Conservation (phyloP, 2,113 vertebrate genomes). For the Macrotis lagotis region DNA sequence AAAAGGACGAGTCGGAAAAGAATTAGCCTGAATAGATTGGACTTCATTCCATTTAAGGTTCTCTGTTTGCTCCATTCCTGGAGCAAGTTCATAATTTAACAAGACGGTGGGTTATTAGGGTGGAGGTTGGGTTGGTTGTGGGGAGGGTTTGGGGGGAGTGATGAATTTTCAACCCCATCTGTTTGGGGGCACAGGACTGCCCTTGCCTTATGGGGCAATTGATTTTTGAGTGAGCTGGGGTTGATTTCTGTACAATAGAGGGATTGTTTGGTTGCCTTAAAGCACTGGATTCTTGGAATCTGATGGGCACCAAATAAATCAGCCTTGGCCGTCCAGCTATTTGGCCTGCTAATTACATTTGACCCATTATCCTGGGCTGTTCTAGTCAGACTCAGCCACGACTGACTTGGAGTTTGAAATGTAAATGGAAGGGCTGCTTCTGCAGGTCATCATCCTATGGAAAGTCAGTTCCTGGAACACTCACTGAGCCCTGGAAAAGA, state of each 20-base stretch:
- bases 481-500: constrained; percentile 76
- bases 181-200: constrained; percentile 76
- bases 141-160: not conserved
- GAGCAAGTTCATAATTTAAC: constrained; percentile 81
- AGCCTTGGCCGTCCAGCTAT: constrained; percentile 61
- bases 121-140: not conserved
- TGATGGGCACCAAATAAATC: constrained; percentile 81
- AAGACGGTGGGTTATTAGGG: constrained; percentile 66
- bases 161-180: constrained; percentile 73
- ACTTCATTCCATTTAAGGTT: constrained; percentile 80
- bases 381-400: constrained; percentile 76
- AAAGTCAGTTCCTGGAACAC: constrained; percentile 75
- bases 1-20: constrained; percentile 70
- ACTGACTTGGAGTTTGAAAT: constrained; percentile 80
- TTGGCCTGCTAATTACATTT: constrained; percentile 80
- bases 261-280: constrained; percentile 78
- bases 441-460: constrained; percentile 66
- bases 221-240: constrained; percentile 77
- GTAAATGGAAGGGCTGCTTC: constrained; percentile 69
- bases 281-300: constrained; percentile 80
- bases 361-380: constrained; percentile 79
- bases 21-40: constrained; percentile 78
- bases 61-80: constrained; percentile 80
- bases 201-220: constrained; percentile 77
- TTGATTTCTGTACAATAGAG: constrained; percentile 80